Percentiles rank a stretch among this genome's conserved stretches.
Conservation (phyloP, 2,797 vertebrate genomes). For the Pampus argenteus region DNA sequence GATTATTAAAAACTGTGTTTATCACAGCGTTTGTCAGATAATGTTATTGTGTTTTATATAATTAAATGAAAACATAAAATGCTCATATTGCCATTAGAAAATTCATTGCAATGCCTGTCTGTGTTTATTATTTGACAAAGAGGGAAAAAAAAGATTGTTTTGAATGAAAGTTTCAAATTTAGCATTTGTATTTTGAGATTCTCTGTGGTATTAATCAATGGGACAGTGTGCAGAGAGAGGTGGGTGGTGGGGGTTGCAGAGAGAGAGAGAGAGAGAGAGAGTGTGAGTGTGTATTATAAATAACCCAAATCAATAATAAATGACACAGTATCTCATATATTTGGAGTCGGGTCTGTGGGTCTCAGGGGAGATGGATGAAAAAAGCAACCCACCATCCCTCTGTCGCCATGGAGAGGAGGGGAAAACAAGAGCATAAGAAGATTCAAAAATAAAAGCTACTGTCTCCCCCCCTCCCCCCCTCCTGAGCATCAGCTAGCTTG, state of each 20-base stretch:
- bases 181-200: constrained; percentile 40
- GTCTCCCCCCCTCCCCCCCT: constrained; percentile 20
- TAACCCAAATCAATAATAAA: constrained; percentile 87
- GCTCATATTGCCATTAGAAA: not conserved
- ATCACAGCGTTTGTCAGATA: not conserved
- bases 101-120: not conserved
- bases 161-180: constrained; percentile 28
- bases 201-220: constrained; percentile 31
- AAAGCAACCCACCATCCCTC: constrained; percentile 44
- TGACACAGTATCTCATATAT: constrained; percentile 81
- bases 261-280: constrained; percentile 17
- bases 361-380: constrained; percentile 73
- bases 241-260: constrained; percentile 22
- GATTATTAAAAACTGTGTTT: too few species aligned
- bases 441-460: constrained; percentile 59
- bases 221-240: not conserved
- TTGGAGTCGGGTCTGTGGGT: constrained; percentile 72
- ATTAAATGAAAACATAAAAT: constrained; percentile 11
- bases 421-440: constrained; percentile 24
- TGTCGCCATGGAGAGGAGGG: constrained; percentile 29
- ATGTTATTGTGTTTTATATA: constrained; percentile 17
- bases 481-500: constrained; percentile 54
- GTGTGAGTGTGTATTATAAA: constrained; percentile 81
- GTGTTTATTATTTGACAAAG: constrained; percentile 1
- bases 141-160: constrained; percentile 1